Conservation (phyloP, 2,113 vertebrate species). For the Leuciscus idus region DNA sequence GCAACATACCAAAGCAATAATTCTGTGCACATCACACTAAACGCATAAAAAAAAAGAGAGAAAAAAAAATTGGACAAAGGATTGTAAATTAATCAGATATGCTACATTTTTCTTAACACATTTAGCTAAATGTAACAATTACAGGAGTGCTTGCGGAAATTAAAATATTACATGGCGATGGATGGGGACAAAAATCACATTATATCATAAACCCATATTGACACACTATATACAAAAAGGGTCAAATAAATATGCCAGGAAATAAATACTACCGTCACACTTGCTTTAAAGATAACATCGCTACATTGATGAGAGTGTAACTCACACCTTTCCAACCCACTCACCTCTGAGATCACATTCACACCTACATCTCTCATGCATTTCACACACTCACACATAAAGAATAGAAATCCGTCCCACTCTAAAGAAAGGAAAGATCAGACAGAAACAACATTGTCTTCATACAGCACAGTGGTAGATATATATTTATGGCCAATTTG, state of each 20-base stretch:
- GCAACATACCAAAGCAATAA: conserved; percentile 74
- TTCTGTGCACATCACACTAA: conserved; percentile 65
- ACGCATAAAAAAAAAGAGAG: conserved; percentile 39
- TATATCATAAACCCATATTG: conserved; percentile 58
- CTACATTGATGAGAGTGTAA: conserved; percentile 75
- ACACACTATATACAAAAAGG: conserved; percentile 69
- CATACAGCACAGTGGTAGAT: conserved; percentile 56
- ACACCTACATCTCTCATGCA: conserved; percentile 43
- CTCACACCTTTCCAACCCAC: conserved; percentile 57
- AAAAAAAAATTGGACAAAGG: conserved; percentile 56
- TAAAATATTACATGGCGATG: conserved; percentile 57
- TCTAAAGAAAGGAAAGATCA: conserved; percentile 9
- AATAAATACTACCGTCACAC: conserved; percentile 69
- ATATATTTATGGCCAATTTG: conserved; percentile 52
- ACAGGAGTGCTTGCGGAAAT: conserved; percentile 67
- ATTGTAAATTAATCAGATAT: conserved; percentile 66
- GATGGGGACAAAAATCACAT: conserved; percentile 65
- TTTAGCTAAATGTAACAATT: conserved; percentile 62
- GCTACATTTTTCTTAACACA: conserved; percentile 75
- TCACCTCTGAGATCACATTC: conserved; percentile 11
- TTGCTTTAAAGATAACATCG: conserved; percentile 72
- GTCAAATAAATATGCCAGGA: conserved; percentile 67
- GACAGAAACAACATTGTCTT: conserved; percentile 48
- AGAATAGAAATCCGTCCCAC: conserved; percentile 18
- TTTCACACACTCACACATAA: conserved; percentile 9